Percentiles rank a stretch among this genome's conserved stretches.
Evolutionary conservation across 2,113 vertebrate genomes (phyloP).

Genomic region (Paracanthobrama guichenoti): DNA sequence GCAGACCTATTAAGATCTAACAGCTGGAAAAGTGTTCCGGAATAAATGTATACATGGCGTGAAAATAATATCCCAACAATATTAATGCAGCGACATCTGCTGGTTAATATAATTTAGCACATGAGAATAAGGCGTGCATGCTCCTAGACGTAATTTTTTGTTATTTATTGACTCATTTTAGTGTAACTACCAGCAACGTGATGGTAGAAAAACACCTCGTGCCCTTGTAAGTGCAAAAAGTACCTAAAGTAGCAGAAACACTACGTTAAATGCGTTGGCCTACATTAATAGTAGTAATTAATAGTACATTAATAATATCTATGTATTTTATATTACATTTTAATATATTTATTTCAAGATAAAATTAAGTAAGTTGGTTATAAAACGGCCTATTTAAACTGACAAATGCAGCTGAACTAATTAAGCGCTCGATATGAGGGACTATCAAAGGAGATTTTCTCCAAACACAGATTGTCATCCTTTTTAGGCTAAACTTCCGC

Average conservation of each 20-base stretch:
- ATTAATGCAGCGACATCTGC: constrained; percentile 14
- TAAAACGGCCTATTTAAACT: not conserved
- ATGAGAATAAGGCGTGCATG: not conserved
- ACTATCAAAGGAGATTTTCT: not conserved
- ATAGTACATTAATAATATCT: too few relatives aligned
- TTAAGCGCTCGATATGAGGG: not conserved
- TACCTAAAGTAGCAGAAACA: not conserved
- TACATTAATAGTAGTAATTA: too few relatives aligned
- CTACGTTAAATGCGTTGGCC: not conserved
- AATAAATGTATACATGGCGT: too few relatives aligned
- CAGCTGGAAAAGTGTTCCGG: not conserved
- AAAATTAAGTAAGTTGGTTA: too few relatives aligned
- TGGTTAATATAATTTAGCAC: constrained; percentile 1
- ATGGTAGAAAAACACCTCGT: not conserved
- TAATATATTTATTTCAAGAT: not conserved
- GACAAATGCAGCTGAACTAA: not conserved
- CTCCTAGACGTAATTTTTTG: not conserved
- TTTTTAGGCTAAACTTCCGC: too few relatives aligned
- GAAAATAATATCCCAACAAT: not conserved
- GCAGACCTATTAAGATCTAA: not conserved
- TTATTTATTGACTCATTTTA: not conserved
- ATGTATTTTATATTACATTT: not conserved
- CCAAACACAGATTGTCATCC: not conserved
- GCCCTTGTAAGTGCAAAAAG: not conserved
- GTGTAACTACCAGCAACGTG: not conserved